phyloP scores from a whole-genome alignment of 2,113 vertebrate species.

The Pterophyllum scalare region DNA sequence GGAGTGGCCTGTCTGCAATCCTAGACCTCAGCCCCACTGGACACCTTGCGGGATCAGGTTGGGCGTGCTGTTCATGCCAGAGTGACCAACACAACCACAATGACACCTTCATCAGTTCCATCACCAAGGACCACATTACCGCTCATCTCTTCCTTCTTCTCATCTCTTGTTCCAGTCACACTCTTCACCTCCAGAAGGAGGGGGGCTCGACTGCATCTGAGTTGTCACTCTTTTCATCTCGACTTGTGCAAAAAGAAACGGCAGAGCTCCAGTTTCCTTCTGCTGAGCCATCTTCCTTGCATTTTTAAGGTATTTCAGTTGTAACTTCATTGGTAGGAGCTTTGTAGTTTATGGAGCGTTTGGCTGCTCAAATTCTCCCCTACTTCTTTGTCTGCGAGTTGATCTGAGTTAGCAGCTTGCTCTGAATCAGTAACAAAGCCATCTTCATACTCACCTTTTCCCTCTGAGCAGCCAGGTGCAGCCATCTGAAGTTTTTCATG shows the following conservation, averaged over 20 bases:
- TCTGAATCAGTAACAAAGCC: too few relatives aligned
- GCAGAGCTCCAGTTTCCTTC: not conserved
- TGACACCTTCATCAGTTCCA: not conserved
- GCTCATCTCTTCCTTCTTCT: not conserved
- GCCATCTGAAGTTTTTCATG: too few relatives aligned
- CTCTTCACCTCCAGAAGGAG: not conserved
- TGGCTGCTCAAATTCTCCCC: not conserved
- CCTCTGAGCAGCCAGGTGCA: too few relatives aligned
- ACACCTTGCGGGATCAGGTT: too few relatives aligned
- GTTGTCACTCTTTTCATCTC: not conserved
- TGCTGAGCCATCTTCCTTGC: not conserved
- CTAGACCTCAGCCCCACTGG: too few relatives aligned
- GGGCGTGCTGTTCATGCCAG: too few relatives aligned
- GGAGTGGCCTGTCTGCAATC: too few relatives aligned
- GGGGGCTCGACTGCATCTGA: not conserved
- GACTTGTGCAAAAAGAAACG: not conserved
- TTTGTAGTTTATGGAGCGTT: not conserved
- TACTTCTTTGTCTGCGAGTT: not conserved
- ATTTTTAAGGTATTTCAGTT: not conserved
- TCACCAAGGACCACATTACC: not conserved
- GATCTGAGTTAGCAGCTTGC: too few relatives aligned
- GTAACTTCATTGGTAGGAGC: not conserved
- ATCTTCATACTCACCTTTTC: too few relatives aligned
- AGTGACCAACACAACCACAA: too few relatives aligned
- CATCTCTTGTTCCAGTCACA: not conserved